Evolutionary conservation across 2,888 invertebrate genomes (phyloP).

Genomic region (Ellobium chinense): DNA sequence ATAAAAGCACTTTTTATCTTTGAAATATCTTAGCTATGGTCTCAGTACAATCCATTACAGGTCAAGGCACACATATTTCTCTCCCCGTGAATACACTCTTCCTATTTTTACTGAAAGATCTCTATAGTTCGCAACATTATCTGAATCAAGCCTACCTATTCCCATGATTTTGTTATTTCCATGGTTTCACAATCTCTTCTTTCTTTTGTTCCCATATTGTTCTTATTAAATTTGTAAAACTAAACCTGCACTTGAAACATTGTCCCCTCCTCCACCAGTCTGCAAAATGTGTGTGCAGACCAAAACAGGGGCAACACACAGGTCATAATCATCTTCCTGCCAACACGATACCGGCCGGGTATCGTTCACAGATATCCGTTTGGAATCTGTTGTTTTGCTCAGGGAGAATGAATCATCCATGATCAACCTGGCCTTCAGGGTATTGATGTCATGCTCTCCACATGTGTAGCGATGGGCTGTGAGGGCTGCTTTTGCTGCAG

Average conservation of each 20-base stretch:
- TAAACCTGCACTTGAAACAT: slow-evolving; percentile 92
- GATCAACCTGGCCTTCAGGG: slow-evolving; percentile 83
- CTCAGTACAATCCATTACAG: too few species aligned
- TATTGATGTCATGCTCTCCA: slow-evolving; percentile 82
- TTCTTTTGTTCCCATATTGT: too few species aligned
- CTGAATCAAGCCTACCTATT: too few species aligned
- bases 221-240: slow-evolving; percentile 78
- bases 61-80: too few species aligned
- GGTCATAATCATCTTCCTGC: slow-evolving; percentile 85
- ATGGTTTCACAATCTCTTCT: too few species aligned
- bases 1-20: too few species aligned
- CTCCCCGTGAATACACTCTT: too few species aligned
- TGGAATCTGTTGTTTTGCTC: slow-evolving; percentile 80
- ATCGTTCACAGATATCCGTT: slow-evolving; percentile 84
- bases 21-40: too few species aligned
- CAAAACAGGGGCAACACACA: slow-evolving; percentile 90
- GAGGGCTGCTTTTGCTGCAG: slow-evolving; percentile 90
- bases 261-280: slow-evolving; percentile 93
- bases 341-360: slow-evolving; percentile 90
- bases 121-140: too few species aligned
- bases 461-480: slow-evolving; percentile 92
- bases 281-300: slow-evolving; percentile 90
- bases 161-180: too few species aligned
- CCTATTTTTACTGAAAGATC: too few species aligned
- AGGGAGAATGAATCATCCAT: slow-evolving; percentile 92